phyloP scores from a whole-genome alignment of 2,113 vertebrate genomes.

The Hypanus sabinus region DNA sequence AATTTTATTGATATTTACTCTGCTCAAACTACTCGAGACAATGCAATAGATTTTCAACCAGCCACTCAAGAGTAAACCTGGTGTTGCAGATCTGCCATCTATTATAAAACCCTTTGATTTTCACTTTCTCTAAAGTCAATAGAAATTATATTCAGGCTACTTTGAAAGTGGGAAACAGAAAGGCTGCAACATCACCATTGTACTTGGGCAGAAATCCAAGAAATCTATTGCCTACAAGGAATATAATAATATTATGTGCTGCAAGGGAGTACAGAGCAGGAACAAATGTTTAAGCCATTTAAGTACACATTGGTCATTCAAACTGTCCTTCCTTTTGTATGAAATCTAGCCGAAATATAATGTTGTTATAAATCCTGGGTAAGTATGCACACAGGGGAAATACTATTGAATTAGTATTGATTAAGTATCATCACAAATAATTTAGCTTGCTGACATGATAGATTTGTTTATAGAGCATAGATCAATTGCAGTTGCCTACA shows the following conservation, averaged over 20 bases:
- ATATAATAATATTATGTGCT: background rate
- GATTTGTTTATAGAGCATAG: background rate
- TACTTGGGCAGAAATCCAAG: background rate
- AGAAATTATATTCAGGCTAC: background rate
- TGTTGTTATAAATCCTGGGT: background rate
- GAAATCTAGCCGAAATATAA: background rate
- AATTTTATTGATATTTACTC: background rate
- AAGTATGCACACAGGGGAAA: background rate
- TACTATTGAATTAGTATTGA: background rate
- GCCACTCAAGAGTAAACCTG: background rate
- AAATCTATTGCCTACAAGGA: background rate
- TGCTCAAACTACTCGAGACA: background rate
- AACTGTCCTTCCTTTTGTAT: background rate
- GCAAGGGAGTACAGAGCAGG: background rate
- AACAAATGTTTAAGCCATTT: background rate
- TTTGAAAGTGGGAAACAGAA: background rate
- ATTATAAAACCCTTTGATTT: background rate
- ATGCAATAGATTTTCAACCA: background rate
- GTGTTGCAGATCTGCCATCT: background rate
- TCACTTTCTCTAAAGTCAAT: background rate
- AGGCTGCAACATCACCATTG: background rate
- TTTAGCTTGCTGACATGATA: background rate
- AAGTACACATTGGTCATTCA: background rate
- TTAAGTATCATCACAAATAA: background rate
- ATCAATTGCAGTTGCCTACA: background rate